Conservation (phyloP, 2,888 invertebrate genomes). For the Lissocephala sabroskyi region DNA sequence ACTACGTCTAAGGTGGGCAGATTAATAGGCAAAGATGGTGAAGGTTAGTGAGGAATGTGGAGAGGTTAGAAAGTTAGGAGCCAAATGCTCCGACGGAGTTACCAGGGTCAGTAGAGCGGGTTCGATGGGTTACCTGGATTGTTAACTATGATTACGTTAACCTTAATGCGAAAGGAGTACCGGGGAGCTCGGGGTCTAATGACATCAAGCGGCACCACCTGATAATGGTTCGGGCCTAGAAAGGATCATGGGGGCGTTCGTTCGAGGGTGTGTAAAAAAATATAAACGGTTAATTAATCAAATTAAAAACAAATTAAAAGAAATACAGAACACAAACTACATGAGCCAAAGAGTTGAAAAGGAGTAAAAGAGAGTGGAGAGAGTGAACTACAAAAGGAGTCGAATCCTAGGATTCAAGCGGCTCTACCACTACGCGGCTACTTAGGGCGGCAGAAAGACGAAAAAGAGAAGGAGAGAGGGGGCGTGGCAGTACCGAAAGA, state of each 20-base stretch:
- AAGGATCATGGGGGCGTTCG: constrained; percentile 13
- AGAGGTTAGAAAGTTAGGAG: too few species aligned
- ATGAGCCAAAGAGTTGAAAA: constrained; percentile 17
- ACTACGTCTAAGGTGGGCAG: constrained; percentile 3
- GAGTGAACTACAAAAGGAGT: constrained; percentile 10
- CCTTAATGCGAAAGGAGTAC: constrained; percentile 71
- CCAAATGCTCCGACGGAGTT: too few species aligned
- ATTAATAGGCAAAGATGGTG: constrained; percentile 9
- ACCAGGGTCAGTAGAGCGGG: constrained; percentile 15
- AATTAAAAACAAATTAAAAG: constrained; percentile 29
- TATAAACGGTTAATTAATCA: constrained; percentile 15
- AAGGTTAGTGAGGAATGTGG: too few species aligned
- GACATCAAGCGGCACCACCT: constrained; percentile 77
- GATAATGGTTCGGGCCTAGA: constrained; percentile 72
- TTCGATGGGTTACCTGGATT: constrained; percentile 70
- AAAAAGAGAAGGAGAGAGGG: not conserved
- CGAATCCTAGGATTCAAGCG: constrained; percentile 10
- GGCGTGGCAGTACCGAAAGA: not conserved
- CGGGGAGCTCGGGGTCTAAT: constrained; percentile 71
- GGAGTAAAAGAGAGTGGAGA: not conserved
- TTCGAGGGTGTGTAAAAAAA: constrained; percentile 30
- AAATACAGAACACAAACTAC: constrained; percentile 14
- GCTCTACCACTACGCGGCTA: constrained; percentile 22
- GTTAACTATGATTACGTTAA: constrained; percentile 65
- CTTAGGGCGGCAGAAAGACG: not conserved